Evolutionary conservation across 2,888 invertebrate genomes (phyloP).

Genomic region (Limnephilus lunatus): DNA sequence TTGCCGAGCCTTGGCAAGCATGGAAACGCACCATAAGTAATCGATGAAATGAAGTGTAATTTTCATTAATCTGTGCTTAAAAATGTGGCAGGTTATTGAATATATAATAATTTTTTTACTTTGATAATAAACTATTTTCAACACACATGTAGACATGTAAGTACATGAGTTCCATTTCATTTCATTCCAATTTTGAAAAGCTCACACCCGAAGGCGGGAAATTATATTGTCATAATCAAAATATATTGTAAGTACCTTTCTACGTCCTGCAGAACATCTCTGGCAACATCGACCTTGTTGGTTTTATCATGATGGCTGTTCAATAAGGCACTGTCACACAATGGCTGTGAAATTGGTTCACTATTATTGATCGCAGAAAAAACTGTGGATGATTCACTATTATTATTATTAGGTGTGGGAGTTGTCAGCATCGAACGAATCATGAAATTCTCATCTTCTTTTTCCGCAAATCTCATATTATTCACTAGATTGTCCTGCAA

Average conservation of each 20-base stretch:
- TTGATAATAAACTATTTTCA: no score
- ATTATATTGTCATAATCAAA: no score
- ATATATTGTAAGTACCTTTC: constrained; percentile 76
- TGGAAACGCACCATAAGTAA: no score
- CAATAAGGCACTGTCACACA: constrained; percentile 52
- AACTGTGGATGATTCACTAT: constrained; percentile 66
- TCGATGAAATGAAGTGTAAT: no score
- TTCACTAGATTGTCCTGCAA: constrained; percentile 13
- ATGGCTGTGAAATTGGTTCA: constrained; percentile 66
- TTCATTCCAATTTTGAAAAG: background rate
- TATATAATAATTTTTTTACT: no score
- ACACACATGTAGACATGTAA: no score
- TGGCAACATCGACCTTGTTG: constrained; percentile 73
- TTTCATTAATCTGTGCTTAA: no score
- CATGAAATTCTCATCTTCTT: constrained; percentile 69
- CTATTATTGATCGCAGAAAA: constrained; percentile 68
- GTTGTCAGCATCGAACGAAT: constrained; percentile 70
- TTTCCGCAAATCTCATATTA: constrained; percentile 22
- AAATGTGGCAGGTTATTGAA: no score
- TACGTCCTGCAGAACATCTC: constrained; percentile 82
- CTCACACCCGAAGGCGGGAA: no score
- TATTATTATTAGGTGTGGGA: constrained; percentile 68
- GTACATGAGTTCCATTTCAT: no score
- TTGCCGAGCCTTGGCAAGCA: no score
- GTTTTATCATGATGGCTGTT: constrained; percentile 65